Percentiles rank a stretch among this genome's conserved stretches.
phyloP scores from a whole-genome alignment of 2,797 vertebrate species.

The Pagetopsis macropterus region DNA sequence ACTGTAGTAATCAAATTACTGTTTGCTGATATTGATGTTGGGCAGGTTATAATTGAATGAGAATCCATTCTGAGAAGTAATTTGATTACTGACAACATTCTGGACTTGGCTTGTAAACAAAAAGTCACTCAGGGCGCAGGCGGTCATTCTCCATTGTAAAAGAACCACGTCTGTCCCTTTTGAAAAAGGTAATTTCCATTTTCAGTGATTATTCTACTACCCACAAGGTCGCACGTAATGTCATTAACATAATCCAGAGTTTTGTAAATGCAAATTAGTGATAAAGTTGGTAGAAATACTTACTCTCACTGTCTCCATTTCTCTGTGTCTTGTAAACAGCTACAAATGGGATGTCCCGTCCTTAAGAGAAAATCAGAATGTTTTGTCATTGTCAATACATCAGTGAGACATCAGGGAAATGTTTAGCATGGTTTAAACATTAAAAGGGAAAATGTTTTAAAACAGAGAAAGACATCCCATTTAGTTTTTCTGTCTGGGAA shows the following conservation, averaged over 20 bases:
- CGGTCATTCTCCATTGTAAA: slow-evolving; percentile 15
- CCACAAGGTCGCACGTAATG: slow-evolving; percentile 28
- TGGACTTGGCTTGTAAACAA: slow-evolving; percentile 52
- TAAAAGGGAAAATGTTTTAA: too few relatives aligned
- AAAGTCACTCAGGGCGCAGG: slow-evolving; percentile 51
- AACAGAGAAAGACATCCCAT: neutral
- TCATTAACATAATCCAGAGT: slow-evolving; percentile 7
- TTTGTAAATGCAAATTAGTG: slow-evolving; percentile 10
- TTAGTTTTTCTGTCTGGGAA: slow-evolving; percentile 14
- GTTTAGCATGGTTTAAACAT: neutral
- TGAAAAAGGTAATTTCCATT: slow-evolving; percentile 41
- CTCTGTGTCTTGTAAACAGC: slow-evolving; percentile 77
- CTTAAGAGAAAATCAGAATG: slow-evolving; percentile 48
- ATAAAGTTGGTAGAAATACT: slow-evolving; percentile 53
- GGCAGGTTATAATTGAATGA: slow-evolving; percentile 72
- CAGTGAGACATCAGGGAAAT: neutral
- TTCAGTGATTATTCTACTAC: neutral
- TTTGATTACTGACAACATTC: slow-evolving; percentile 60
- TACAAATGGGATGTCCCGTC: slow-evolving; percentile 80
- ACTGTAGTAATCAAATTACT: slow-evolving; percentile 62
- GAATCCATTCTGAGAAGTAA: slow-evolving; percentile 64
- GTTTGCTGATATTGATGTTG: slow-evolving; percentile 56
- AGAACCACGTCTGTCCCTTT: slow-evolving; percentile 4
- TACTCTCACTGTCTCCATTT: slow-evolving; percentile 80
- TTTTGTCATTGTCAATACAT: neutral